Evolutionary conservation across 2,888 invertebrate species (phyloP).

Genomic region (Mylabris sibirica): DNA sequence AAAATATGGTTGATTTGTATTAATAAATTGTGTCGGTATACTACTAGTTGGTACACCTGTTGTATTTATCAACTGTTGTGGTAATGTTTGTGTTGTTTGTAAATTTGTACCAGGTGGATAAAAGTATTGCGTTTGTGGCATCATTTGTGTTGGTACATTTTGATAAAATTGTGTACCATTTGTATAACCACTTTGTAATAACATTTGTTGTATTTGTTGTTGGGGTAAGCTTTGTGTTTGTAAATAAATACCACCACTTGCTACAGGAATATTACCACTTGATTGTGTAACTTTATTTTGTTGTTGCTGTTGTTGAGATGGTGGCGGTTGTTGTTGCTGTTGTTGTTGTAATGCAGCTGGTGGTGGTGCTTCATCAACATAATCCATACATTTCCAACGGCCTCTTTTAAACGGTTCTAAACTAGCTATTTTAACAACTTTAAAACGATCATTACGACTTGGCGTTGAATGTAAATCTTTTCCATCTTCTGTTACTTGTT

Average conservation of each 20-base stretch:
- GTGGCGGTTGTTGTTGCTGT: slow-evolving; percentile 30
- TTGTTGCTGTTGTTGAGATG: slow-evolving; percentile 23
- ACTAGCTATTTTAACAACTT: slow-evolving; percentile 81
- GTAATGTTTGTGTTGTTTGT: slow-evolving; percentile 53
- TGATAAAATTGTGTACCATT: slow-evolving; percentile 52
- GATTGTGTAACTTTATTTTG: slow-evolving; percentile 51
- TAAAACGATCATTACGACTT: slow-evolving; percentile 70
- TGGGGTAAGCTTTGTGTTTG: slow-evolving; percentile 62
- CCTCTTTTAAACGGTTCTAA: slow-evolving; percentile 78
- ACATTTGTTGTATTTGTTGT: slow-evolving; percentile 61
- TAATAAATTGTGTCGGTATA: slow-evolving; percentile 56
- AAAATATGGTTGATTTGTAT: slow-evolving; percentile 53
- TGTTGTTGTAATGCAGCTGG: slow-evolving; percentile 40
- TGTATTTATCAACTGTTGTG: slow-evolving; percentile 50
- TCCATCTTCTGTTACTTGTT: slow-evolving; percentile 61
- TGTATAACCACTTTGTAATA: slow-evolving; percentile 57
- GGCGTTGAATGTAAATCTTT: slow-evolving; percentile 66
- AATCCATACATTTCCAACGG: slow-evolving; percentile 81
- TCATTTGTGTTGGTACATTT: slow-evolving; percentile 56
- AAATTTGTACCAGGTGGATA: slow-evolving; percentile 58
- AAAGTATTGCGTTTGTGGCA: slow-evolving; percentile 58
- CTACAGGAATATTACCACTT: slow-evolving; percentile 48
- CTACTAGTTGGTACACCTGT: slow-evolving; percentile 40
- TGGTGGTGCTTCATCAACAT: slow-evolving; percentile 70
- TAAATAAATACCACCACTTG: slow-evolving; percentile 50